phyloP scores from a whole-genome alignment of 2,888 invertebrate genomes.

The Melikaiella ostensackeni region DNA sequence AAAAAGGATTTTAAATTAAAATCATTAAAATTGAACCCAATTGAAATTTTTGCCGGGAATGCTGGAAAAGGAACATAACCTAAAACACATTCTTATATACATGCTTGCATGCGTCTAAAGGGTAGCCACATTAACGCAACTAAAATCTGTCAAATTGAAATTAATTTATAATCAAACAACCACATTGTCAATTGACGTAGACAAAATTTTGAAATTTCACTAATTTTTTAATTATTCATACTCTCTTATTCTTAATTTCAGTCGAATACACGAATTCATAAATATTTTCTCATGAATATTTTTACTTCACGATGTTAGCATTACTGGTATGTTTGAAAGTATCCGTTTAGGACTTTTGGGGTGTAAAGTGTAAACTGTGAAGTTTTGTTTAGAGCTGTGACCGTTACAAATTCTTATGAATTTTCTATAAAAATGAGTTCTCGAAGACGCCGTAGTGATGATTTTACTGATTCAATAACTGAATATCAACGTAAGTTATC shows the following conservation, averaged over 20 bases:
- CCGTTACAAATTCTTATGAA: conserved; percentile 4
- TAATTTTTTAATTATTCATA: not conserved
- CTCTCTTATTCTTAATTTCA: not conserved
- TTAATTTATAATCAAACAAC: not conserved
- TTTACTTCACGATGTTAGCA: not conserved
- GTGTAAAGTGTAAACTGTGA: not conserved
- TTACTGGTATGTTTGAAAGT: not conserved
- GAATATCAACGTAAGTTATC: conserved; percentile 27
- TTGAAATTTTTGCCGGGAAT: no score
- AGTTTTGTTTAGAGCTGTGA: conserved; percentile 15
- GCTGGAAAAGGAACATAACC: not conserved
- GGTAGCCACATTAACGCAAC: not conserved
- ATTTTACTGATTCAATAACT: conserved; percentile 6
- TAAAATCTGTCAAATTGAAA: not conserved
- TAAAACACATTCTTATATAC: not conserved
- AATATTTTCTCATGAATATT: not conserved
- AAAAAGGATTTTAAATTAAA: not conserved
- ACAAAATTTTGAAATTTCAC: not conserved
- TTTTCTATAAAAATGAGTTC: conserved; percentile 25
- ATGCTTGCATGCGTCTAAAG: not conserved
- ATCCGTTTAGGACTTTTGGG: not conserved
- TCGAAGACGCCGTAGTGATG: conserved; percentile 25
- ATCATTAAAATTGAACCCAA: not conserved
- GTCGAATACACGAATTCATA: not conserved
- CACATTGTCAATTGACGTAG: not conserved